Base-by-base conservation (phyloP, 2,113 vertebrate species). In the Leucosticte australis region DNA sequence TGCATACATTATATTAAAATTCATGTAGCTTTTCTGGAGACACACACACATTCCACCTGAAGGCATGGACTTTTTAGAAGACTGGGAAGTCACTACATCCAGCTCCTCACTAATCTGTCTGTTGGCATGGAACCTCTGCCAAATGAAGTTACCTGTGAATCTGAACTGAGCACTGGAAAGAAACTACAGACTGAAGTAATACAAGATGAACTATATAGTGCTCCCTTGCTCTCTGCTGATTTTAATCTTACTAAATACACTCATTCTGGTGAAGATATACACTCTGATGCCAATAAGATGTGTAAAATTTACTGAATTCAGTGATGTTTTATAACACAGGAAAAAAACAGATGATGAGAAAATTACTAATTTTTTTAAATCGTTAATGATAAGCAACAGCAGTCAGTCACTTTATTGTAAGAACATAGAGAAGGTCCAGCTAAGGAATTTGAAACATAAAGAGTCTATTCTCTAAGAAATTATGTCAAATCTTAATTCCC, bases 1-100 rank as follows among this genome's bases (percentile, higher is more conserved):
- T 92, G 87, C 59, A 83, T 80, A 90, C 26, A 70, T 90, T 57
- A 47, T 9, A 46, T 83, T 65, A 83, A 76, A 83, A 95, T 65
- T 88, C n/a, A 74, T 30, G 28, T 39, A 27, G 71, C 27, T 86
- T 88, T 89, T 59, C 69, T 89, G 64, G 21, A 87, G 67, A 52
- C 11, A 39, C 18, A 46, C 21, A 27, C 3, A 42, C 46, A 42
- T 64, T 68, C 15, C 46, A 42, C 55, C 55, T 55, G 39, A 86
- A 88, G 47, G 50, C 12, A 44, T 18, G 39, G 63, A 50, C 33
- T 50, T 83, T 42, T 80, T 11, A 52, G 30, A 74, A 59, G 82
- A 47, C 24, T 70, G 8, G 26, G 52, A 88, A 77, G 80, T 65
- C 59, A 79, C 77, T 62, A 35, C 42, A 69, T 57, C 10, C 65